These are phyloP conservation scores for Halesus radiatus DNA, from an alignment of 1,140 invertebrate genomes.

Conservation along the genomic window DNA sequence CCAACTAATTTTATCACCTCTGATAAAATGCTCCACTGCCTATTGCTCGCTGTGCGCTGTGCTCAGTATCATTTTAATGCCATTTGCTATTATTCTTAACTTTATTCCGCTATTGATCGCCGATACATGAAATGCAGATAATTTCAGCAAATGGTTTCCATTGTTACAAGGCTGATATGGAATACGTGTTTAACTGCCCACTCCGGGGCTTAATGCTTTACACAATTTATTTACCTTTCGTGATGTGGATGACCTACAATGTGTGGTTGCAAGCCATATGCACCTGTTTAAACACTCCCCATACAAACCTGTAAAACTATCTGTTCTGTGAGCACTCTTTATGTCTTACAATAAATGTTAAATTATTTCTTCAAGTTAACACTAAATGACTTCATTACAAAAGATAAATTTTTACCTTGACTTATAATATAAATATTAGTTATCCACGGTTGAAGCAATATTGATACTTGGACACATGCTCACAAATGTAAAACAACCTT, in stretches of 20 bases:
- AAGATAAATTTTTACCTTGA: too few species aligned
- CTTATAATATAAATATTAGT: too few species aligned
- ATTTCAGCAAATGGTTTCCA: constrained; percentile 4
- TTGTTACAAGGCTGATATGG: constrained; percentile 7
- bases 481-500: too few species aligned
- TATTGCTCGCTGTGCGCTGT: neutral
- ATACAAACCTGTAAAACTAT: neutral
- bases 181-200: neutral
- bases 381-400: too few species aligned
- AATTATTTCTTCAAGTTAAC: too few species aligned
- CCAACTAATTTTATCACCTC: constrained; percentile 38
- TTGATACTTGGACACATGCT: too few species aligned
- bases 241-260: constrained; percentile 34
- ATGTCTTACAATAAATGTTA: too few species aligned
- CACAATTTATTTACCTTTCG: constrained; percentile 22
- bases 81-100: constrained; percentile 13
- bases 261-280: neutral
- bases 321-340: neutral
- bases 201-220: neutral
- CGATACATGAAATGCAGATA: constrained; percentile 30
- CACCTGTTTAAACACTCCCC: constrained; percentile 10
- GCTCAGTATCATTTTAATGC: constrained; percentile 43
- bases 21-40: constrained; percentile 60
- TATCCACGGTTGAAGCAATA: too few species aligned
- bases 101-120: neutral